Evolutionary conservation across 2,888 invertebrate species (phyloP), one percentile per base, ranked within the genome.

Genomic region (Slavum lentiscoides): DNA sequence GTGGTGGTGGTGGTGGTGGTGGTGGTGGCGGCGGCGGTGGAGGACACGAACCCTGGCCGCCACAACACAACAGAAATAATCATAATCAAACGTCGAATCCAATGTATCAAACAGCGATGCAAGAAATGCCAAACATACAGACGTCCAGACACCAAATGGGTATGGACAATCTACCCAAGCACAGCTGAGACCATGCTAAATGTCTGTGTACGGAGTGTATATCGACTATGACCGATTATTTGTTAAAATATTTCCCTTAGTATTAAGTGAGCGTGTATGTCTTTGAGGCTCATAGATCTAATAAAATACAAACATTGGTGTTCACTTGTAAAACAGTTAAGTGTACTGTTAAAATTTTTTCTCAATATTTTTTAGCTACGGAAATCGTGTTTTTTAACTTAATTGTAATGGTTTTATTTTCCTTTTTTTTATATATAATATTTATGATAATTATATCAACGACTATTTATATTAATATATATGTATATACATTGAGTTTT

Each of bases 121-220:
- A 62, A 66, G 80, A 80, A 43, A 72, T 72, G 64, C 58, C 53
- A 9, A 80, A 64, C 23, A 21, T 64, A 70, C 62, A 62, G 49
- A 69, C 77, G 9, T 80, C 77, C 37, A 80, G 77, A 55, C 77
- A 70, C 19, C 77, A 80, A 64, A 70, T 64, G 39, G 39, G 39
- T 39, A 80, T 80, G 55, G 77, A 80, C 17, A 66, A 17, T 58
- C 15, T 66, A 43, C 80, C 80, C 9, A 80, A 80, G 55, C 80
- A 80, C 19, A 80, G 80, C 80, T 80, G 80, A 80, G 80, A 80
- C 43, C 69, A 72, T 64, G 70, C 13, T 43, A 43, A 80, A 64
- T 80, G 80, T 80, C 72, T 80, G 11, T 80, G 72, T 80, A 72
- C 80, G n/a, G 53, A 80, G 2, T 80, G 80, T 80, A 80, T 80